Evolutionary conservation across 2,113 vertebrate species (phyloP).

Genomic region (Tupaia chinensis): DNA sequence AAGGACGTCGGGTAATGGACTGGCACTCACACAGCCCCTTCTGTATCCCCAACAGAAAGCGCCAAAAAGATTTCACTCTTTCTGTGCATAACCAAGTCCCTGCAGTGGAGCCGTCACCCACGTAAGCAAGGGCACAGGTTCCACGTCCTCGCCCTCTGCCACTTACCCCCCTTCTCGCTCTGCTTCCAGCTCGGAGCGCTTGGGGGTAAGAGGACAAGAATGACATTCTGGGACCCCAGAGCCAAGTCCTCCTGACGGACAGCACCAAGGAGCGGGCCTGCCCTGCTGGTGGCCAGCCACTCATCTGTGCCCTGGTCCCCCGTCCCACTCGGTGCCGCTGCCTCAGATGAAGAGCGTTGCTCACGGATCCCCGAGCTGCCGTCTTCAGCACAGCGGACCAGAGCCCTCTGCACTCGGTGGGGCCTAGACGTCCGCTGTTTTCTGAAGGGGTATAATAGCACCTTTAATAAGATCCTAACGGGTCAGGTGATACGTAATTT

Average conservation of each 20-base stretch:
- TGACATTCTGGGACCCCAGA: neutral
- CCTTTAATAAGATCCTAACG: neutral
- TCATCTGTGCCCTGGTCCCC: neutral
- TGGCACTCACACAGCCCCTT: neutral
- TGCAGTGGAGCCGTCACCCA: too few species aligned
- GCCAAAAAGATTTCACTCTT: neutral
- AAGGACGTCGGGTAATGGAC: neutral
- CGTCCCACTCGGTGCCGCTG: neutral
- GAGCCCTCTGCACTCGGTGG: neutral
- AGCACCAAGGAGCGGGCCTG: fast-evolving
- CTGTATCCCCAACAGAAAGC: neutral
- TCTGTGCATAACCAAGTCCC: neutral
- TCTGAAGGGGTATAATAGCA: neutral
- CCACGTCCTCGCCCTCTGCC: neutral
- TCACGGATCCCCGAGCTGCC: neutral
- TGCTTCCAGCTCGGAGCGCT: neutral
- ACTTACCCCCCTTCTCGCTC: neutral
- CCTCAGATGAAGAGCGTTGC: neutral
- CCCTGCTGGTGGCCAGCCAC: neutral
- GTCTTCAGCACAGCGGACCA: neutral
- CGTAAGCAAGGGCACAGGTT: neutral
- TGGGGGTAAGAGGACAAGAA: neutral
- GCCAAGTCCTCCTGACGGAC: neutral
- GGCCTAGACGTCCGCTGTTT: neutral
- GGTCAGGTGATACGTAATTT: neutral